Evolutionary conservation across 2,113 vertebrate genomes (phyloP).

Genomic region (Sorex araneus): DNA sequence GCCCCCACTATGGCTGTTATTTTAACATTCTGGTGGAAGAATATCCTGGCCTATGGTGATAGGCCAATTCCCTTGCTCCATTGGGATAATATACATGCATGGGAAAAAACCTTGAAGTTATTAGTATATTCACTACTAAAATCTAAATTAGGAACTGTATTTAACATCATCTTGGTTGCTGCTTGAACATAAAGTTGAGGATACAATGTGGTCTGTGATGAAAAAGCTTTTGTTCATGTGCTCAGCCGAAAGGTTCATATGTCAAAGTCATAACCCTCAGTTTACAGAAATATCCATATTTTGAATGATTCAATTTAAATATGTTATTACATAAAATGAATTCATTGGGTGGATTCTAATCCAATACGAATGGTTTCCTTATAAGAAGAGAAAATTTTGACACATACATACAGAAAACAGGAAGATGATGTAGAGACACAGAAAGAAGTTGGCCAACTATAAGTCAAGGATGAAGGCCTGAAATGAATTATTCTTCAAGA

Average conservation of each 20-base stretch:
- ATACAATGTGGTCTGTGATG: conserved; percentile 1
- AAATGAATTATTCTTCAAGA: background rate
- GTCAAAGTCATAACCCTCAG: conserved; percentile 11
- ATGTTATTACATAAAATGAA: conserved; percentile 53
- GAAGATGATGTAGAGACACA: background rate
- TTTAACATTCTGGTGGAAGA: conserved; percentile 21
- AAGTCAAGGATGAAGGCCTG: background rate
- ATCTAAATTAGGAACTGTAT: conserved; percentile 36
- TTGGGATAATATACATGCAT: background rate
- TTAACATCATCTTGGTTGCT: conserved; percentile 8
- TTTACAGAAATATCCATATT: background rate
- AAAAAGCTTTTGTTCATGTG: background rate
- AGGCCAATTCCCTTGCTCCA: conserved; percentile 22
- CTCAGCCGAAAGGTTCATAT: background rate
- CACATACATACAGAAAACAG: background rate
- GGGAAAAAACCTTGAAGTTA: background rate
- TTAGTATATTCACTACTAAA: conserved; percentile 23
- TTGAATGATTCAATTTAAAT: background rate
- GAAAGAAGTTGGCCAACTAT: background rate
- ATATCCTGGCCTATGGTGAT: background rate
- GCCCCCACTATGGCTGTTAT: conserved; percentile 25
- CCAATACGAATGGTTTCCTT: background rate
- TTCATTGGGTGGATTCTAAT: background rate
- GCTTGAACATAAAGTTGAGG: background rate
- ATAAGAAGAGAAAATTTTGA: conserved; percentile 25